phyloP scores from a whole-genome alignment of 2,113 vertebrate species.

The Neoarius graeffei region DNA sequence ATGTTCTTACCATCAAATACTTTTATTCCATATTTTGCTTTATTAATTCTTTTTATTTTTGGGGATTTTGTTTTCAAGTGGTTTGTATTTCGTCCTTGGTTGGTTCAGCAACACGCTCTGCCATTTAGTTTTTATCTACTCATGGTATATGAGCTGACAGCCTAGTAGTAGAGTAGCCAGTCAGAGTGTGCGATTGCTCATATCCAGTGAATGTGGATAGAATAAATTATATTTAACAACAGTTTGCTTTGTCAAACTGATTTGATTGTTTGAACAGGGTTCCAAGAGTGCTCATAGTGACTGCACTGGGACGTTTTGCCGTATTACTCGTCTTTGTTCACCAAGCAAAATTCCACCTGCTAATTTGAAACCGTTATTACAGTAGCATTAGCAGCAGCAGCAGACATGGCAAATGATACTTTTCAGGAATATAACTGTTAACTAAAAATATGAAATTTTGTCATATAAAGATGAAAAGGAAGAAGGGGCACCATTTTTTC shows the following conservation, averaged over 20 bases:
- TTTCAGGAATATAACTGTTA: neutral
- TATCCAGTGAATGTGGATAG: too few relatives aligned
- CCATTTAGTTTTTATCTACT: too few relatives aligned
- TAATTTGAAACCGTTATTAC: neutral
- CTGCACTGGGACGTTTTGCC: neutral
- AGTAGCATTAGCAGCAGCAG: neutral
- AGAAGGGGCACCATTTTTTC: neutral
- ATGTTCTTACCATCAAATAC: too few relatives aligned
- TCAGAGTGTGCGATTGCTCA: too few relatives aligned
- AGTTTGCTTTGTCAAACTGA: too few relatives aligned
- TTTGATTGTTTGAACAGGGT: neutral
- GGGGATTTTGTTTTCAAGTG: too few relatives aligned
- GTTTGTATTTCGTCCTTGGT: too few relatives aligned
- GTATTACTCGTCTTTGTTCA: neutral
- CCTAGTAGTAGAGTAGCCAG: too few relatives aligned
- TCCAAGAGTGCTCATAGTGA: neutral
- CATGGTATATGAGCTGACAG: too few relatives aligned
- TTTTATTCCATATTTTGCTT: too few relatives aligned
- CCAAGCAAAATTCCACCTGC: neutral
- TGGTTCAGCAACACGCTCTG: too few relatives aligned
- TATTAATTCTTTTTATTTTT: too few relatives aligned
- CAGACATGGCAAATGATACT: neutral
- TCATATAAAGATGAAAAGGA: neutral
- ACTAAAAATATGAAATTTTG: neutral
- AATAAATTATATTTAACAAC: neutral